Percentiles rank a stretch among this genome's conserved stretches.
These are phyloP conservation scores for Celastrina argiolus DNA, from an alignment of 2,888 invertebrate species.

Conservation along the genomic window DNA sequence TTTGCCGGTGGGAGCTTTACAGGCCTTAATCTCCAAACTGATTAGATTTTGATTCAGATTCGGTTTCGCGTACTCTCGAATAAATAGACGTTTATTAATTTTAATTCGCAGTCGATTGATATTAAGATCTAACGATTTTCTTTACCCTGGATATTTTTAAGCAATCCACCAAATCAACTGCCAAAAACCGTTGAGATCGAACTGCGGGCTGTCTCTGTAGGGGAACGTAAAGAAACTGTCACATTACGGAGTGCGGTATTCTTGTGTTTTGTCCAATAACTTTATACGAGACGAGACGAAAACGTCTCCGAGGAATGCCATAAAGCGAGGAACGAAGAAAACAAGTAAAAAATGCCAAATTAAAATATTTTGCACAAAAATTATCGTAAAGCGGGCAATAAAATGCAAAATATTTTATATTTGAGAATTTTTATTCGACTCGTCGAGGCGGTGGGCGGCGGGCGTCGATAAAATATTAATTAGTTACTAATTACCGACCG, in stretches of 20 bases:
- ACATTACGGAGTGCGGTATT: background rate
- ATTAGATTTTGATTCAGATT: too few species aligned
- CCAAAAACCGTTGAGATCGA: too few species aligned
- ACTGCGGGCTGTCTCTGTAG: background rate
- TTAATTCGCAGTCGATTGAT: too few species aligned
- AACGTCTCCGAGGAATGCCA: slow-evolving; percentile 2
- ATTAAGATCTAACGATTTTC: too few species aligned
- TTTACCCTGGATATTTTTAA: too few species aligned
- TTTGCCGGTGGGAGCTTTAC: too few species aligned
- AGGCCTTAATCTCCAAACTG: too few species aligned
- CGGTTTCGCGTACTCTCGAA: too few species aligned
- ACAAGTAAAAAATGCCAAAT: slow-evolving; percentile 7
- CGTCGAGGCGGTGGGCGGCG: background rate
- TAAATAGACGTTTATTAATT: too few species aligned
- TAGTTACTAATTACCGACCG: background rate
- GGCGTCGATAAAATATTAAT: slow-evolving; percentile 3
- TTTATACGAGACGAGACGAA: background rate
- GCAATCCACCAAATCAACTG: too few species aligned
- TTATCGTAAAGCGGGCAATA: background rate
- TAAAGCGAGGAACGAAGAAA: background rate
- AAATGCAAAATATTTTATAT: slow-evolving; percentile 13
- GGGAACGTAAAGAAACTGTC: background rate
- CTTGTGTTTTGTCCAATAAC: background rate
- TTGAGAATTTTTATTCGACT: slow-evolving; percentile 8
- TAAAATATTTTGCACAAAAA: slow-evolving; percentile 16